A percentile compares a stretch with the other conserved stretches of the same genome.
Conservation (phyloP, 2,888 invertebrate genomes). For the Platypus cylindrus region DNA sequence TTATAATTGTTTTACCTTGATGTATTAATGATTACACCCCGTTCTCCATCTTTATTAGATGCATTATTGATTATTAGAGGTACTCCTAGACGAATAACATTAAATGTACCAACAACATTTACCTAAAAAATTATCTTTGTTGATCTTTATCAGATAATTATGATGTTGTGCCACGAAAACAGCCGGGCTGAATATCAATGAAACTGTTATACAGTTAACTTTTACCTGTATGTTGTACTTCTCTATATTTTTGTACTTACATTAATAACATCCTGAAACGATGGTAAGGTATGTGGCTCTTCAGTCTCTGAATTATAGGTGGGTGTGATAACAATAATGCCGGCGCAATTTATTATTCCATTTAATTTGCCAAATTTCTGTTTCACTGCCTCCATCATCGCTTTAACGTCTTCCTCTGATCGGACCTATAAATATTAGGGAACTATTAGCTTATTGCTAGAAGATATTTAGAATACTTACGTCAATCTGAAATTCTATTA, state of each 20-base stretch:
- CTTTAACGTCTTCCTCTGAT: conserved; percentile 11
- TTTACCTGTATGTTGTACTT: too few species aligned
- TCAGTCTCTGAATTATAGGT: conserved; percentile 8
- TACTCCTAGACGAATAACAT: conserved; percentile 9
- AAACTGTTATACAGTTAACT: too few species aligned
- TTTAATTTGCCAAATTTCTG: conserved; percentile 12
- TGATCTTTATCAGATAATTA: too few species aligned
- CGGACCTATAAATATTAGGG: too few species aligned
- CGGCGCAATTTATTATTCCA: conserved; percentile 13
- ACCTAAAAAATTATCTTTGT: too few species aligned
- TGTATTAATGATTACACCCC: conserved; percentile 12
- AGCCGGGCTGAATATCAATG: too few species aligned
- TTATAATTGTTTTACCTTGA: conserved; percentile 11
- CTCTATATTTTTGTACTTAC: too few species aligned
- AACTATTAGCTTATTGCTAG: too few species aligned
- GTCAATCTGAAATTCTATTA: conserved; percentile 10
- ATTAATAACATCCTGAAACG: conserved; percentile 8
- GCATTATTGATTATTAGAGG: conserved; percentile 9
- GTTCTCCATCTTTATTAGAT: conserved; percentile 7
- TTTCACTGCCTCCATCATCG: conserved; percentile 9
- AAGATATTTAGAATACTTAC: conserved; percentile 11
- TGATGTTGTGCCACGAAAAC: too few species aligned
- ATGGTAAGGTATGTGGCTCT: conserved; percentile 8
- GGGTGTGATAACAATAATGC: not conserved
- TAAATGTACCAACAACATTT: conserved; percentile 12